phyloP scores from a whole-genome alignment of 2,797 vertebrate genomes.

The Rachycentron canadum region DNA sequence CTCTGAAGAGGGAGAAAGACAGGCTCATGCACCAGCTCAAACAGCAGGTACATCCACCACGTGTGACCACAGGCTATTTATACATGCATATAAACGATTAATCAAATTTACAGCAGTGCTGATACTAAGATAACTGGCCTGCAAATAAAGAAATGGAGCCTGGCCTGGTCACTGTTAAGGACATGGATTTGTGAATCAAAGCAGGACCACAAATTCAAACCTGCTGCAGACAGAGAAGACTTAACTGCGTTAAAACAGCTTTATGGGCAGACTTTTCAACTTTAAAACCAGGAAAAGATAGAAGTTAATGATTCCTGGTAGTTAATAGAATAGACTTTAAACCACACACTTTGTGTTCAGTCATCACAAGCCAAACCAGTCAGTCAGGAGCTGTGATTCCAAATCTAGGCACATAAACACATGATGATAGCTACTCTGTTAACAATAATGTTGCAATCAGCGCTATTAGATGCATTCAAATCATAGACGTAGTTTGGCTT shows the following conservation, averaged over 20 bases:
- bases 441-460: constrained; percentile 56
- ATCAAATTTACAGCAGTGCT: constrained; percentile 37
- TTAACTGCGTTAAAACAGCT: constrained; percentile 48
- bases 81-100: constrained; percentile 38
- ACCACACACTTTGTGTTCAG: constrained; percentile 57
- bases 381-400: constrained; percentile 52
- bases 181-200: constrained; percentile 57
- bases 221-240: constrained; percentile 57
- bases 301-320: constrained; percentile 72
- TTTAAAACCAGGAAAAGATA: constrained; percentile 72
- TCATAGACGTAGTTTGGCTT: constrained; percentile 37
- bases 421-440: constrained; percentile 26
- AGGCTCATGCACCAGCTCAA: constrained; percentile 96
- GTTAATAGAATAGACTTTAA: constrained; percentile 69
- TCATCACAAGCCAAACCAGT: constrained; percentile 55
- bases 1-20: constrained; percentile 96
- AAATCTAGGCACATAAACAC: constrained; percentile 53
- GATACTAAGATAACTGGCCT: constrained; percentile 46
- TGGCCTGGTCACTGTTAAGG: constrained; percentile 53
- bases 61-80: constrained; percentile 74
- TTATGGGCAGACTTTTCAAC: constrained; percentile 67
- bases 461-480: constrained; percentile 38
- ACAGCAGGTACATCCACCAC: constrained; percentile 92
- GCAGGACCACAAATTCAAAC: constrained; percentile 65
- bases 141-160: constrained; percentile 49